Conservation (phyloP, 2,888 invertebrate species). For the Ophion slaviceki region DNA sequence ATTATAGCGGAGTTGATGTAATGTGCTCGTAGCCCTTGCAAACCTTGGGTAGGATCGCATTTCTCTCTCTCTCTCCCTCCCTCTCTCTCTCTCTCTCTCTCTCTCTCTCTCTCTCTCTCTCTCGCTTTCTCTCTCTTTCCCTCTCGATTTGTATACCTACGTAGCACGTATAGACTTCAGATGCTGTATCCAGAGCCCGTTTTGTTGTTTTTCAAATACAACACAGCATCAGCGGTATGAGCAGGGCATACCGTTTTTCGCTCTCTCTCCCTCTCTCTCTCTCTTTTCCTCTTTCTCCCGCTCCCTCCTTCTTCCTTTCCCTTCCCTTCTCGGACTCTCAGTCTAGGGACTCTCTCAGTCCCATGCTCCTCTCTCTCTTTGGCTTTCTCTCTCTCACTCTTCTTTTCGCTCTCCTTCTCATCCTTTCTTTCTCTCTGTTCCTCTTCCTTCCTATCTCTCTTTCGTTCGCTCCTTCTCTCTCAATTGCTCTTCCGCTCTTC, state of each 20-base stretch:
- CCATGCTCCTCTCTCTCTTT: not conserved
- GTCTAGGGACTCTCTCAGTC: no score
- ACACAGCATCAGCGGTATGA: slow-evolving; percentile 18
- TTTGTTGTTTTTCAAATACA: slow-evolving; percentile 45
- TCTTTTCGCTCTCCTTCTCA: no score
- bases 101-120: slow-evolving; percentile 17
- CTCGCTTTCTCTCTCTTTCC: no score
- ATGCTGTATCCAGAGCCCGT: slow-evolving; percentile 18
- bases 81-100: slow-evolving; percentile 3
- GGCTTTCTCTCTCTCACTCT: no score
- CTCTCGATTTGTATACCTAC: slow-evolving; percentile 19
- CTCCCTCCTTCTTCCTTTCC: not conserved
- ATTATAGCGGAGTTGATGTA: slow-evolving; percentile 48
- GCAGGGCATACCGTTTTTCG: slow-evolving; percentile 5
- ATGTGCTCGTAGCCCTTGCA: slow-evolving; percentile 27
- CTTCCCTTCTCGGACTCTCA: not conserved
- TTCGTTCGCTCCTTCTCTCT: no score
- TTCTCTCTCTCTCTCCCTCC: slow-evolving; percentile 14
- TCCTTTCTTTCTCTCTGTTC: no score
- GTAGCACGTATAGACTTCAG: slow-evolving; percentile 35
- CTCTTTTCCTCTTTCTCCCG: not conserved
- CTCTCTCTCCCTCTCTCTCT: slow-evolving; percentile 1
- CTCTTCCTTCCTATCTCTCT: no score
- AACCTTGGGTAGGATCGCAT: slow-evolving; percentile 30
- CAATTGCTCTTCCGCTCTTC: no score